phyloP scores from a whole-genome alignment of 1,140 invertebrate species.

The Ceratina japonica region DNA sequence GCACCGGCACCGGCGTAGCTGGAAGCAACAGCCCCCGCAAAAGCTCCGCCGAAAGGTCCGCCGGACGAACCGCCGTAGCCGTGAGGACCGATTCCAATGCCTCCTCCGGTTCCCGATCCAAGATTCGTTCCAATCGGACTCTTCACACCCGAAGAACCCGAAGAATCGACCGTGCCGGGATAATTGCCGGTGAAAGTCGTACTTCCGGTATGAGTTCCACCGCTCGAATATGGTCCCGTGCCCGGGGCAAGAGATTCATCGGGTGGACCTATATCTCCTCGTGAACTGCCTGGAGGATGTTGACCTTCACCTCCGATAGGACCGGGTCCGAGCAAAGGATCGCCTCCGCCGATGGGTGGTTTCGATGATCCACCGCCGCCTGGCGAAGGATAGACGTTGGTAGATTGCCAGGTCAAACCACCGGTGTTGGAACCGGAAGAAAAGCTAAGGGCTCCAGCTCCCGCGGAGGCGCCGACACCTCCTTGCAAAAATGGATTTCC shows the following conservation, averaged over 20 bases:
- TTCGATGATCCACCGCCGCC: not conserved
- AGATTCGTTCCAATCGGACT: not conserved
- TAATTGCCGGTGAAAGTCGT: too few species aligned
- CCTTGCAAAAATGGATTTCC: slow-evolving; percentile 47
- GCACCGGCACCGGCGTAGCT: slow-evolving; percentile 1
- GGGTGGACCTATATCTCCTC: not conserved
- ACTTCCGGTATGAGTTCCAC: not conserved
- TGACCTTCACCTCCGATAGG: too few species aligned
- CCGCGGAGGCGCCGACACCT: not conserved
- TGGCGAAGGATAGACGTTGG: not conserved
- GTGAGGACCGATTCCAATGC: not conserved
- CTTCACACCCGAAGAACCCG: not conserved
- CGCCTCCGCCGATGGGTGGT: slow-evolving; percentile 17
- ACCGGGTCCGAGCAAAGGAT: slow-evolving; percentile 35
- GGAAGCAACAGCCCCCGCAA: slow-evolving; percentile 26
- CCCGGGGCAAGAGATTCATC: not conserved
- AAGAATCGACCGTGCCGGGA: too few species aligned
- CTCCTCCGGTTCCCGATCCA: slow-evolving; percentile 33
- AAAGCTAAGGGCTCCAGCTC: not conserved
- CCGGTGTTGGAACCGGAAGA: too few species aligned
- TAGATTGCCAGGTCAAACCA: too few species aligned
- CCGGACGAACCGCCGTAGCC: too few species aligned
- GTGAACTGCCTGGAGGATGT: not conserved
- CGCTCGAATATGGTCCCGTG: not conserved
- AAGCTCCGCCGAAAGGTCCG: not conserved